A percentile compares a stretch with the other conserved stretches of the same genome.
Evolutionary conservation across 1,140 invertebrate species (phyloP).

Genomic region (Coboldia fuscipes): DNA sequence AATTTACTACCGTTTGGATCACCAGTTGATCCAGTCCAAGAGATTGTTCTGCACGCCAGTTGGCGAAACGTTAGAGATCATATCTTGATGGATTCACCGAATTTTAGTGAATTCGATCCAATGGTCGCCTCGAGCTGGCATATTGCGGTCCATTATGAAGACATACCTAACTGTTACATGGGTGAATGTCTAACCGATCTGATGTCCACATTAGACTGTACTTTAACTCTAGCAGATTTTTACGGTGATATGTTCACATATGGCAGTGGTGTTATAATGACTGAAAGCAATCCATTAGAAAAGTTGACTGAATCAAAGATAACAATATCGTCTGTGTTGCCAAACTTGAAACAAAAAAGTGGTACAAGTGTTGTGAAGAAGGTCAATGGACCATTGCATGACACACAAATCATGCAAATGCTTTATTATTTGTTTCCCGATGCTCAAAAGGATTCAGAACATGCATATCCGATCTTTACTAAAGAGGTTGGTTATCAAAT

Average conservation of each 20-base stretch:
- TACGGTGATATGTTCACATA: slow-evolving; percentile 28
- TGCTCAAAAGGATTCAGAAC: slow-evolving; percentile 38
- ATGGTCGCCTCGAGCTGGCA: slow-evolving; percentile 63
- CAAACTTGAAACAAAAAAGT: slow-evolving; percentile 6
- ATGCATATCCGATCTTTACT: slow-evolving; percentile 13
- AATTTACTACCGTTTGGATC: slow-evolving; percentile 58
- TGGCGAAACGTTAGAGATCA: slow-evolving; percentile 76
- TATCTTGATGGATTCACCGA: slow-evolving; percentile 68
- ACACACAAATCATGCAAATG: slow-evolving; percentile 51
- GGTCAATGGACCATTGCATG: slow-evolving; percentile 46
- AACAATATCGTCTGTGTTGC: slow-evolving; percentile 15
- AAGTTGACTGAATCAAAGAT: slow-evolving; percentile 32
- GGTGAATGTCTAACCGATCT: slow-evolving; percentile 37
- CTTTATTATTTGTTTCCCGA: slow-evolving; percentile 79
- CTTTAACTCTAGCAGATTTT: slow-evolving; percentile 27
- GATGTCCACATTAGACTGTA: slow-evolving; percentile 23
- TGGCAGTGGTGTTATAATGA: slow-evolving; percentile 8
- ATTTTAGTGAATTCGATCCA: slow-evolving; percentile 73
- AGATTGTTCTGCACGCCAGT: slow-evolving; percentile 58
- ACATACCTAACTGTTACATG: slow-evolving; percentile 38
- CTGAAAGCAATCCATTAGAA: slow-evolving; percentile 23
- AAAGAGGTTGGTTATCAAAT: too few species aligned
- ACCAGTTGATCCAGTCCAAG: slow-evolving; percentile 53
- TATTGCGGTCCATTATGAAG: slow-evolving; percentile 32
- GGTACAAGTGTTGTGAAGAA: slow-evolving; percentile 21